These are phyloP conservation scores for Mystacornis crossleyi DNA, from an alignment of 2,113 vertebrate genomes.

Conservation along the genomic window DNA sequence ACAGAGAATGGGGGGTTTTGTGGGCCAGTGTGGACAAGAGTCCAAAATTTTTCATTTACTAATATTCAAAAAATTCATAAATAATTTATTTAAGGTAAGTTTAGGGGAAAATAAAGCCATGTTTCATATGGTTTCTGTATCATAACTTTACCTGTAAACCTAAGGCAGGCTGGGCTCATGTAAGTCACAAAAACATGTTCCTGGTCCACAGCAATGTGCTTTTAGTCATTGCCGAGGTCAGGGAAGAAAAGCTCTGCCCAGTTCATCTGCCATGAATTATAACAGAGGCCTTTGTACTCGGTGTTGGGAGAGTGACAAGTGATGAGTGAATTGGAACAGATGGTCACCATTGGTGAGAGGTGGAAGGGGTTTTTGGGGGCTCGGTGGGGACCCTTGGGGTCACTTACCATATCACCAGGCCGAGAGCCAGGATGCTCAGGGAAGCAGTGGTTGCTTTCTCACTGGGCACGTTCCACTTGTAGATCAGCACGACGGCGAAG, in stretches of 20 bases:
- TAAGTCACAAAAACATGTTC: background rate
- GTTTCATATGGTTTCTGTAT: background rate
- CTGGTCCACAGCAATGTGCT: background rate
- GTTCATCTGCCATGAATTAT: background rate
- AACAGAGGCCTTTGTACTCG: background rate
- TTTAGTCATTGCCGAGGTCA: background rate
- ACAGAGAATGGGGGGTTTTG: background rate
- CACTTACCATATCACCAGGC: slow-evolving; percentile 77
- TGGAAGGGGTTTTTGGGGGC: background rate
- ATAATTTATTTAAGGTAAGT: background rate
- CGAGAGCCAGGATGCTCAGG: slow-evolving; percentile 77
- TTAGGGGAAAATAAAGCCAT: background rate
- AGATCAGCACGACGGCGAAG: slow-evolving; percentile 74
- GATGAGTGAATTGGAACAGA: background rate
- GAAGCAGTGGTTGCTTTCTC: slow-evolving; percentile 71
- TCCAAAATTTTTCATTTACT: background rate
- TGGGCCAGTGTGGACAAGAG: background rate
- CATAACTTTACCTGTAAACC: background rate
- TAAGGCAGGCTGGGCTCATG: background rate
- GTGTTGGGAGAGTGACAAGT: background rate
- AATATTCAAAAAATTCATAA: background rate
- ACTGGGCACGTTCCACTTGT: slow-evolving; percentile 63
- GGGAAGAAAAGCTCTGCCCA: background rate
- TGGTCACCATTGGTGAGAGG: background rate
- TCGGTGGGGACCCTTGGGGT: rapidly evolving